Percentiles rank a stretch among this genome's conserved stretches.
These are phyloP conservation scores for Oenanthe melanoleuca DNA, from an alignment of 2,113 vertebrate species.

Conservation along the genomic window DNA sequence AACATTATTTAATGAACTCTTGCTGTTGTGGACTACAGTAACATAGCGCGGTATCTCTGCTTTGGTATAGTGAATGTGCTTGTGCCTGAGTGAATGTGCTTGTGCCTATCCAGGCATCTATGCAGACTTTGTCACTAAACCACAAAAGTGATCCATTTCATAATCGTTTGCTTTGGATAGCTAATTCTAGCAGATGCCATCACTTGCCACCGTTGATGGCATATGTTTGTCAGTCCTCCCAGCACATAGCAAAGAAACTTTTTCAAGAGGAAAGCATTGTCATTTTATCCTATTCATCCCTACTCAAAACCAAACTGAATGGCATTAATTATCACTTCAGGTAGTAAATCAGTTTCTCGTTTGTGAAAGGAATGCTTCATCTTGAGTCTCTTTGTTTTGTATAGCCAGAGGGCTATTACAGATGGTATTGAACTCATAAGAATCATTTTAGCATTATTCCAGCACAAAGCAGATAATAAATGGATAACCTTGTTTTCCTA, in stretches of 20 bases:
- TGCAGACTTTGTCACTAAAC: not conserved
- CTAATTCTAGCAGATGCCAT: not conserved
- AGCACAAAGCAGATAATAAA: slow-evolving; percentile 70
- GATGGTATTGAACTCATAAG: slow-evolving; percentile 66
- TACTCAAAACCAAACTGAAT: slow-evolving; percentile 67
- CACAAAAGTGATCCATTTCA: not conserved
- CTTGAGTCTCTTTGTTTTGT: slow-evolving; percentile 50
- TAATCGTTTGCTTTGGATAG: not conserved
- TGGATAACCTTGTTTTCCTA: slow-evolving; percentile 75
- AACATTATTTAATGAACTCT: not conserved
- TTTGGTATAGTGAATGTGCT: not conserved
- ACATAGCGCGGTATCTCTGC: not conserved
- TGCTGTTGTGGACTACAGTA: not conserved
- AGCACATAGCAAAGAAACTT: not conserved
- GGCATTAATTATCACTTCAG: slow-evolving; percentile 77
- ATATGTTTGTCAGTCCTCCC: not conserved
- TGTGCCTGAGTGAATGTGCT: not conserved
- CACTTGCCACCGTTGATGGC: not conserved
- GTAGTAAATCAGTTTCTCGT: slow-evolving; percentile 72
- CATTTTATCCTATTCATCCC: slow-evolving; percentile 44
- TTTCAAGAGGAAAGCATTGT: slow-evolving; percentile 24
- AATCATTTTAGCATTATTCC: slow-evolving; percentile 65
- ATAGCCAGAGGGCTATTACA: slow-evolving; percentile 61
- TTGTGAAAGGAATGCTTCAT: slow-evolving; percentile 63
- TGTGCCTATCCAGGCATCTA: not conserved